A percentile compares a stretch with the other conserved stretches of the same genome.
These are phyloP conservation scores for Gobionotothen gibberifrons DNA, from an alignment of 2,797 vertebrate genomes.

Conservation along the genomic window DNA sequence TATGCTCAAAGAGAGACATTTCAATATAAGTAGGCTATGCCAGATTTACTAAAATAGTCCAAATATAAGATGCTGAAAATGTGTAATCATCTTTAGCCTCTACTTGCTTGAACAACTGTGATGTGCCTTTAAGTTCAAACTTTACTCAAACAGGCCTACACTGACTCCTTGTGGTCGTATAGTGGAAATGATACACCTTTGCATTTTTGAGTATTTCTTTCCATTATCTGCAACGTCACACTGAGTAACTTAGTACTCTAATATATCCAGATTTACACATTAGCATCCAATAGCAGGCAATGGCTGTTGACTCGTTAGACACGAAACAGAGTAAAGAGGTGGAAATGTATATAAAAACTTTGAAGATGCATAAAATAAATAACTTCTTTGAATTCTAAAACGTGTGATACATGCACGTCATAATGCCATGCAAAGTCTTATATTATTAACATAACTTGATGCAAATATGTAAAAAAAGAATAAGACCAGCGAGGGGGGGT, in stretches of 20 bases:
- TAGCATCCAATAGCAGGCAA: neutral
- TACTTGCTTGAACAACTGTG: neutral
- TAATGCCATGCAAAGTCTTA: neutral
- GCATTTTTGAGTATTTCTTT: neutral
- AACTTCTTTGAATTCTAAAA: neutral
- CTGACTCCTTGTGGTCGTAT: constrained; percentile 64
- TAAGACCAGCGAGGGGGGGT: no score
- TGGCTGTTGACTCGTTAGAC: neutral
- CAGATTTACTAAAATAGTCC: neutral
- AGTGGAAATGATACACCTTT: neutral
- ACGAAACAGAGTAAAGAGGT: neutral
- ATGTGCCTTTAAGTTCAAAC: neutral
- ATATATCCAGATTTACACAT: no score
- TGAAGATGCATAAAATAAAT: neutral
- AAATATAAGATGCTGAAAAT: neutral
- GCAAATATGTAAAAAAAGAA: neutral
- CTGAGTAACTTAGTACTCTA: no score
- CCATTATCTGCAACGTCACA: neutral
- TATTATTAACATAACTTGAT: neutral
- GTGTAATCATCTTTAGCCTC: neutral
- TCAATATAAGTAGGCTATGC: neutral
- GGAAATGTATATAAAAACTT: neutral
- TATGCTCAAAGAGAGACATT: neutral
- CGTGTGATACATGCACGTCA: neutral
- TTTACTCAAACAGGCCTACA: constrained; percentile 16